Evolutionary conservation across 2,888 invertebrate species (phyloP), one percentile per base, ranked within the genome.

Genomic region (Teinopalpus imperialis): DNA sequence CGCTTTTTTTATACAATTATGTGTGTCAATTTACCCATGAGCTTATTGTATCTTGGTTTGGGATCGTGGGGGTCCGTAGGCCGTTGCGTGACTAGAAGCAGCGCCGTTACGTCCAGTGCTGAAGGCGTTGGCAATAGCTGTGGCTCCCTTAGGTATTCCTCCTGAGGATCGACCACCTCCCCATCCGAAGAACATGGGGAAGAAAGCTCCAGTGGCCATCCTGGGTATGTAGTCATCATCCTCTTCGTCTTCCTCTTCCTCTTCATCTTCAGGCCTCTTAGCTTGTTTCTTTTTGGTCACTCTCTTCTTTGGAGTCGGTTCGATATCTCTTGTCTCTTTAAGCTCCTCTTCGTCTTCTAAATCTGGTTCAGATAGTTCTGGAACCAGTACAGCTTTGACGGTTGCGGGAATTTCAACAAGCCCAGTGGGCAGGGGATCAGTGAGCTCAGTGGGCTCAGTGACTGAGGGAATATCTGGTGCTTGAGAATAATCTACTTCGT

Each of bases 61-160:
- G 49, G 85, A 74, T 64, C 90, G 75, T 0, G 92, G 90, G 32
- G 90, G 90, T 2, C 93, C 93, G 62, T 93, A 94, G 1, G 93
- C 92, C 0, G 93, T 93, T 0, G 94, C 94, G 54, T 94, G 93
- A 53, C 93, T 93, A 46, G 91, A 92, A 6, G 94, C 93, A 1
- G 93, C 91, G 1, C 94, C 94, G 1, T 93, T 92, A 52, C 91
- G 90, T 1, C 92, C 92, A 0, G 93, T 93, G 63, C 93, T 93
- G 68, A 92, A 93, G 43, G 93, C 92, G 64, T 94, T 94, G 20
- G 94, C 94, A 10, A 94, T 90, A 1, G 94, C 93, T 0, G 92
- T 93, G 7, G 93, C 24, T 8, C 91, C 89, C 2, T 92, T 91
- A 0, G 90, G 88, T n/a, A 79, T 78, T 9, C 81, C 80, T 0